phyloP scores from a whole-genome alignment of 2,888 invertebrate species.

The Mesochorus sp. region DNA sequence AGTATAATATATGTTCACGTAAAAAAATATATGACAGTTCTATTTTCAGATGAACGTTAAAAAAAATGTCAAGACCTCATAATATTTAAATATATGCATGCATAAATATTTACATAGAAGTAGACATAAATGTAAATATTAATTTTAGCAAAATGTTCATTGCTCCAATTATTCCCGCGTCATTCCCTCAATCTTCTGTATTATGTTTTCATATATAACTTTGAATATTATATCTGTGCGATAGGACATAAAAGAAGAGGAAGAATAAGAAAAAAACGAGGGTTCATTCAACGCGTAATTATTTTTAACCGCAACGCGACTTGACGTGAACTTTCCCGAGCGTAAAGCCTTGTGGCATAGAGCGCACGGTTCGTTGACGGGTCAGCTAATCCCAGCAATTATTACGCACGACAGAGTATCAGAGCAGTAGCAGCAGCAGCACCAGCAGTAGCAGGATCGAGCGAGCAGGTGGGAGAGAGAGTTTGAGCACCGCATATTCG shows the following conservation, averaged over 20 bases:
- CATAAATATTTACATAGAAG: not conserved
- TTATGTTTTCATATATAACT: too few species aligned
- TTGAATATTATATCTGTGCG: not conserved
- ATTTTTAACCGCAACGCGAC: slow-evolving; percentile 73
- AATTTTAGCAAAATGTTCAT: too few species aligned
- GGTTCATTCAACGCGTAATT: slow-evolving; percentile 68
- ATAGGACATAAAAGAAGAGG: too few species aligned
- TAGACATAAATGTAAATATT: not conserved
- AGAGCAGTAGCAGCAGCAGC: not conserved
- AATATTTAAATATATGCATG: too few species aligned
- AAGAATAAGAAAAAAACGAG: slow-evolving; percentile 5
- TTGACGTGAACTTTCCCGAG: slow-evolving; percentile 25
- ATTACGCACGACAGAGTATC: slow-evolving; percentile 69
- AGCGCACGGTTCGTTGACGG: slow-evolving; percentile 44
- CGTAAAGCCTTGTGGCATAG: not conserved
- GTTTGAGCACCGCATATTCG: not conserved
- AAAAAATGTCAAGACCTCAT: too few species aligned
- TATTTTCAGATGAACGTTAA: too few species aligned
- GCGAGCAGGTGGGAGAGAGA: slow-evolving; percentile 13
- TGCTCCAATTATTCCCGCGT: too few species aligned
- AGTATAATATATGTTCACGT: too few species aligned
- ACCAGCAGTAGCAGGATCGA: too few species aligned
- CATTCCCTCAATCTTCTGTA: too few species aligned
- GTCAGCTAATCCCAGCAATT: slow-evolving; percentile 78
- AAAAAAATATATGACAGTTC: too few species aligned